Conservation (phyloP, 1,140 invertebrate species). For the Rhysida immarginata region DNA sequence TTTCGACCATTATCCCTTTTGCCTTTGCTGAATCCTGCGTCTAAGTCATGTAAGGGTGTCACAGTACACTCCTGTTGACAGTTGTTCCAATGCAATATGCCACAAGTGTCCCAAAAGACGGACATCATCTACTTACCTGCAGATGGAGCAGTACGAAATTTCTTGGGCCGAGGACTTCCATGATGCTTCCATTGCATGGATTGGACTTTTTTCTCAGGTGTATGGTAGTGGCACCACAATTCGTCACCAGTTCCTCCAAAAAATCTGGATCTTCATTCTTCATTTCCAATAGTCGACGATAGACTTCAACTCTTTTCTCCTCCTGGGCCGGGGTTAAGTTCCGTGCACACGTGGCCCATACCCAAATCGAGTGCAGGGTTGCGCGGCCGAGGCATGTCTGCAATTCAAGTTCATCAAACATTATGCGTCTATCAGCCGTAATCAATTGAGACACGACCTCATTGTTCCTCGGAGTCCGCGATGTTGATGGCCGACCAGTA, state of each 20-base stretch:
- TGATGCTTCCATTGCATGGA: not conserved
- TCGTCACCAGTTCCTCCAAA: not conserved
- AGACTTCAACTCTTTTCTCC: not conserved
- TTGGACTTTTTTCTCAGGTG: too few species aligned
- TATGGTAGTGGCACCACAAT: not conserved
- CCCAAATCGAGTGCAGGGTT: not conserved
- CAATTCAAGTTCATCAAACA: not conserved
- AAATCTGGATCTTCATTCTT: not conserved
- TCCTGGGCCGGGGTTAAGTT: not conserved
- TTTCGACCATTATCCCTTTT: not conserved
- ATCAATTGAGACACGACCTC: not conserved
- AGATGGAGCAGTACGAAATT: not conserved
- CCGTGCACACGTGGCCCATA: not conserved
- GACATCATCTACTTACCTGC: not conserved
- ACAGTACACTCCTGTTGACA: not conserved
- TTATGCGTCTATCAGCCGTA: not conserved
- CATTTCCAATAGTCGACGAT: not conserved
- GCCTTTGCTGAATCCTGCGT: not conserved
- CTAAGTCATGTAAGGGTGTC: not conserved
- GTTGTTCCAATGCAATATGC: not conserved
- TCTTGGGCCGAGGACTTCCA: not conserved
- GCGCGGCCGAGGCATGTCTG: not conserved
- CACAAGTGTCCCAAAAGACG: not conserved
- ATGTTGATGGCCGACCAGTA: not conserved
- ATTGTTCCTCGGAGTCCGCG: not conserved